A percentile compares a stretch with the other conserved stretches of the same genome.
phyloP scores from a whole-genome alignment of 2,888 invertebrate species.

The Heliothis peltigera region DNA sequence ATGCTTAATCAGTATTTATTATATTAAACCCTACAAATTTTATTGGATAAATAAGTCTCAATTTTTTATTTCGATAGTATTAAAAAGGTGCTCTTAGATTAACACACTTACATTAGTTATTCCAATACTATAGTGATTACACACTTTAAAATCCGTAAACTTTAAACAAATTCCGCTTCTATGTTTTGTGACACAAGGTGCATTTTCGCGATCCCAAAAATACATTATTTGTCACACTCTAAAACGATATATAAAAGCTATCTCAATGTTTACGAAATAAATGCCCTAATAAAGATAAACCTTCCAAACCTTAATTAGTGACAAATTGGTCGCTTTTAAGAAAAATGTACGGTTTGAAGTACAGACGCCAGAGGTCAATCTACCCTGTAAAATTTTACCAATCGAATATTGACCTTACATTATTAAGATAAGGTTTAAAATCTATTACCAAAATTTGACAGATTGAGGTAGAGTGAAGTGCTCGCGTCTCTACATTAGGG shows the following conservation, averaged over 20 bases:
- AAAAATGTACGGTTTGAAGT: conserved; percentile 66
- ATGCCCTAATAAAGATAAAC: conserved; percentile 76
- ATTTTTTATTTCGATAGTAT: background rate
- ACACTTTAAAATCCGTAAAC: background rate
- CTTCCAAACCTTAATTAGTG: conserved; percentile 75
- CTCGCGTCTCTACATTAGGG: no score
- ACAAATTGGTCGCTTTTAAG: conserved; percentile 75
- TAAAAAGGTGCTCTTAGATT: background rate
- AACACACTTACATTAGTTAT: background rate
- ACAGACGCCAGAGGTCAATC: no score
- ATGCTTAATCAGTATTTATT: no score
- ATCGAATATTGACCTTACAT: no score
- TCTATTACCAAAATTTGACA: no score
- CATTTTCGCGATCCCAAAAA: conserved; percentile 2
- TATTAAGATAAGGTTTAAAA: no score
- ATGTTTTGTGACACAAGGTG: conserved; percentile 8
- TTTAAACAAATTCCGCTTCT: conserved; percentile 9
- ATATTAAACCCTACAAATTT: no score
- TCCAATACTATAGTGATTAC: background rate
- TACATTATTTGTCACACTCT: conserved; percentile 36
- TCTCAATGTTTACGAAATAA: conserved; percentile 74
- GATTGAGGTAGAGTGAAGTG: no score
- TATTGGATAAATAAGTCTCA: no score
- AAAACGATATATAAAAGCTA: conserved; percentile 51
- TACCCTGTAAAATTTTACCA: no score